Conservation (phyloP, 2,113 vertebrate species). For the Hippocampus mohnikei region DNA sequence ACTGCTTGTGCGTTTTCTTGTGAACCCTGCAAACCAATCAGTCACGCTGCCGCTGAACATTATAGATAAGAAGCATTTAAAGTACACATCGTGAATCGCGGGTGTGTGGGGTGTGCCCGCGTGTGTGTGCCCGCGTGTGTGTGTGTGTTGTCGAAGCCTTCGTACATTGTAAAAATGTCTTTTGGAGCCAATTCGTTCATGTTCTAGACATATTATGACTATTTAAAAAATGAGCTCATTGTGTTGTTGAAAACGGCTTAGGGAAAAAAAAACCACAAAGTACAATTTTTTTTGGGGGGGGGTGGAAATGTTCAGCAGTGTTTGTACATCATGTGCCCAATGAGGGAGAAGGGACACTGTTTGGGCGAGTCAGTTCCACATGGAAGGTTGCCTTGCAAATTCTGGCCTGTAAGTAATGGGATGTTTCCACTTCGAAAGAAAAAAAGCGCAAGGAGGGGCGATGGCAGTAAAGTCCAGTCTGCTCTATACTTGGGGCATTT, state of each 20-base stretch:
- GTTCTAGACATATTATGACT: constrained; percentile 10
- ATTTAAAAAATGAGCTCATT: constrained; percentile 7
- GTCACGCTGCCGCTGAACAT: constrained; percentile 16
- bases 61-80: constrained; percentile 21
- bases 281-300: constrained; percentile 14
- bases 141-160: background rate
- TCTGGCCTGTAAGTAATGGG: constrained; percentile 61
- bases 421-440: constrained; percentile 60
- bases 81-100: constrained; percentile 18
- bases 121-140: background rate
- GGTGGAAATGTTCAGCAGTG: constrained; percentile 34
- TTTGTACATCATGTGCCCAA: constrained; percentile 54
- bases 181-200: constrained; percentile 2
- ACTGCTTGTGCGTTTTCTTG: constrained; percentile 17
- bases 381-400: constrained; percentile 42
- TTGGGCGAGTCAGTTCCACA: constrained; percentile 39
- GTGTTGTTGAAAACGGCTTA: constrained; percentile 39
- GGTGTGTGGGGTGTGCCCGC: background rate
- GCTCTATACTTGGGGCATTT: constrained; percentile 46
- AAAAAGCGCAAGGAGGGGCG: constrained; percentile 58
- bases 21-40: constrained; percentile 31
- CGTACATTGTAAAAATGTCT: constrained; percentile 15
- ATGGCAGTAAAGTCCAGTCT: constrained; percentile 54
- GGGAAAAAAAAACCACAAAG: constrained; percentile 14
- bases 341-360: constrained; percentile 46